These are phyloP conservation scores for Polyommatus iphigenia DNA, from an alignment of 2,888 invertebrate species.

Conservation along the genomic window DNA sequence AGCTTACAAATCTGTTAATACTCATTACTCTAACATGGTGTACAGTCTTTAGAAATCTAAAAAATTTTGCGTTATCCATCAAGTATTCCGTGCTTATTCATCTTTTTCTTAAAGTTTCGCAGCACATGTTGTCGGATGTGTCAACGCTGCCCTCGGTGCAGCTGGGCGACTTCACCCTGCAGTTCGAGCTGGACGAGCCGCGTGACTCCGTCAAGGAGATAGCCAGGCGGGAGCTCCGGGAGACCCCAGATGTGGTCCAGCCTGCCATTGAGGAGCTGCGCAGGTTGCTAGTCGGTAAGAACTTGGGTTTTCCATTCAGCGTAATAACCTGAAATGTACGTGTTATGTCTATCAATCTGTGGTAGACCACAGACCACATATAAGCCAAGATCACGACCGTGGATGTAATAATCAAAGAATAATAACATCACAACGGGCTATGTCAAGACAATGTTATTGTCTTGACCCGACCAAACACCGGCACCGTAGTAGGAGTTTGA, in stretches of 20 bases:
- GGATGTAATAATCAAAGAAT: not conserved
- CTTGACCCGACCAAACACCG: not conserved
- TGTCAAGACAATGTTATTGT: too few species aligned
- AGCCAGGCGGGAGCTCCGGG: conserved; percentile 83
- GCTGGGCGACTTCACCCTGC: conserved; percentile 83
- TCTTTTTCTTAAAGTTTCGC: conserved; percentile 76
- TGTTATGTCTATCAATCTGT: not conserved
- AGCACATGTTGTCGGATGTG: conserved; percentile 87
- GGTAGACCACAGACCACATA: not conserved
- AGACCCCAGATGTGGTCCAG: conserved; percentile 82
- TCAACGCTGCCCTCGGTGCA: conserved; percentile 84
- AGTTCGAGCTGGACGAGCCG: conserved; percentile 86
- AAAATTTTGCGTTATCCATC: not conserved
- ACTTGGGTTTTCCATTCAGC: not conserved
- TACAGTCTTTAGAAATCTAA: too few species aligned
- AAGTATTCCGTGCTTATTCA: not conserved
- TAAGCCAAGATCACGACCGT: not conserved
- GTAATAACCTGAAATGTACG: not conserved
- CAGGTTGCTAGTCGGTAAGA: conserved; percentile 82
- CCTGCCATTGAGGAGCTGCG: conserved; percentile 80
- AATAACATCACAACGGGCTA: not conserved
- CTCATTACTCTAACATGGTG: too few species aligned
- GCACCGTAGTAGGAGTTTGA: not conserved
- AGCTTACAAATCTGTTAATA: too few species aligned
- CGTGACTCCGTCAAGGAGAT: conserved; percentile 83